Evolutionary conservation across 2,797 vertebrate genomes (phyloP), one percentile per base, ranked within the genome.

Genomic region (Siniperca scherzeri): DNA sequence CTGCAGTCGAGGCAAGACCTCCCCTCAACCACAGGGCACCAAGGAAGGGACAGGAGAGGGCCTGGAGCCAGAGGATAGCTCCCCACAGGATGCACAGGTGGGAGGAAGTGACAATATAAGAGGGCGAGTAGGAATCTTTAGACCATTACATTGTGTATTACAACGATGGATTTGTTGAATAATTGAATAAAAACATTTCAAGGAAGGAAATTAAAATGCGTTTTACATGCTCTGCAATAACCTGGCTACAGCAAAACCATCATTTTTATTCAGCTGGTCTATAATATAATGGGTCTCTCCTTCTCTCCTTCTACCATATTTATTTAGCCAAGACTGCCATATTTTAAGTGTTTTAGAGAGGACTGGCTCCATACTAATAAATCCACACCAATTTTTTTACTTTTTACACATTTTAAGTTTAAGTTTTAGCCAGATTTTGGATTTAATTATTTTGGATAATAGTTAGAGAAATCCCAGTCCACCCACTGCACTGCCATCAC

Each of bases 31-130:
- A 93, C 77, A 97, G 88, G 86, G 96, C 94, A 90, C 86, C 53
- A 99, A 97, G 92, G 98, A 99, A 94, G 96, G 97, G 73, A 91
- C 89, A 78, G 96, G 97, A 83, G 98, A 98, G 19, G 77, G 80
- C 83, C 83, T 85, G 82, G 98, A 99, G 17, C 93, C 93, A 0
- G 97, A 98, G 50, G 98, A 99, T 85, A 91, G 90, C 73, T 78
- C 96, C 66, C 94, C 96, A 73, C 98, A 97, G 85, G 98, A 99
- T 56, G 94, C 97, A 78, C 98, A 99, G 98, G 98, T 99, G 61
- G 30, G 60, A 73, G n/a, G 17, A 57, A 52, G 22, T 57, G 55
- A 30, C 50, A 6, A 27, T 7, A 30, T 53, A 27, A 60, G 30
- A 59, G 44, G 40, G 7, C 2, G 22, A 12, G 6, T 33, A 56